Evolutionary conservation across 1,140 invertebrate genomes (phyloP).

Genomic region (Camponotus vicinus): DNA sequence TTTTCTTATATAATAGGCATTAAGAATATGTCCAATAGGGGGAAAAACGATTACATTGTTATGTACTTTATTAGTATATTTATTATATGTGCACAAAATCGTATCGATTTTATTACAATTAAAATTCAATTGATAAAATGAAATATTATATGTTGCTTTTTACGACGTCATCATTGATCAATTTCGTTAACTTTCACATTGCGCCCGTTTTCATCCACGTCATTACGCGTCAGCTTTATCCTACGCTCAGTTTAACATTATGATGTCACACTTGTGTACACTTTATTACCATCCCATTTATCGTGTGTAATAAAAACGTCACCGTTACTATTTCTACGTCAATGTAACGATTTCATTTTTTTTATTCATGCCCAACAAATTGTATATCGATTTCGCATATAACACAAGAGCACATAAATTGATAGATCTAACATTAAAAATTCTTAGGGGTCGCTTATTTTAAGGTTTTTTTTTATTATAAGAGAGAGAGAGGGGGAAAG

Average conservation of each 20-base stretch:
- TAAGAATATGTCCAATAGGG: background rate
- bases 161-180: slow-evolving; percentile 25
- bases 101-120: background rate
- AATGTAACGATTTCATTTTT: slow-evolving; percentile 6
- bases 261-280: slow-evolving; percentile 21
- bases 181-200: slow-evolving; percentile 29
- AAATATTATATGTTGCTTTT: background rate
- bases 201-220: slow-evolving; percentile 9
- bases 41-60: background rate
- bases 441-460: slow-evolving; percentile 21
- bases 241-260: slow-evolving; percentile 23
- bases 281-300: slow-evolving; percentile 18
- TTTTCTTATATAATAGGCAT: background rate
- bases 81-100: too few relatives aligned
- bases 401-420: background rate
- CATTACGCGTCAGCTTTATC: slow-evolving; percentile 23
- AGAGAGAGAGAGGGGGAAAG: too few relatives aligned
- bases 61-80: background rate
- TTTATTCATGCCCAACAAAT: background rate
- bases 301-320: slow-evolving; percentile 6
- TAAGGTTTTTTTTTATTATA: slow-evolving; percentile 8
- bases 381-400: background rate
- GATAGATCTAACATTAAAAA: background rate
- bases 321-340: background rate
- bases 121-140: slow-evolving; percentile 30